Evolutionary conservation across 2,113 vertebrate species (phyloP), one percentile per base, ranked within the genome.

Genomic region (Pleuronectes platessa): DNA sequence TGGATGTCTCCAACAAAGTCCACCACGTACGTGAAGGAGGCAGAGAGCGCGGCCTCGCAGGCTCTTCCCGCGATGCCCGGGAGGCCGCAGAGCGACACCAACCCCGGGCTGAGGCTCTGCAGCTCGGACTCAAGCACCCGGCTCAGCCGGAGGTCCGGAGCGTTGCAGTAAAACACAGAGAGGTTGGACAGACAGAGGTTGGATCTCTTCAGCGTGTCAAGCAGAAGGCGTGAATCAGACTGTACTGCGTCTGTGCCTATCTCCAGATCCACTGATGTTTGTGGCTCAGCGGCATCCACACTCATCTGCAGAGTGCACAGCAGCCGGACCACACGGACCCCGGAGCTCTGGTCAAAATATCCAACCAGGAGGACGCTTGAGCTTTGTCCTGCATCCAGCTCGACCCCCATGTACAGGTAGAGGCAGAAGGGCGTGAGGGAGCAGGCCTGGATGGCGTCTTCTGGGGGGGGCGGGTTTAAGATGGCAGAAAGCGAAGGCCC

Each of bases 81-180:
- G 17, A 94, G 84, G 61, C 82, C 76, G 5, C 91, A 90, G 2
- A 95, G 76, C 0, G 90, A 90, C 5, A 94, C 6, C 3, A 90
- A 3, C 14, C 68, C 62, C 0, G 91, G 77, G 83, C 61, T 90
- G 24, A 85, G 73, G 0, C 11, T 3, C 80, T 31, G 79, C 2
- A 95, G 86, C 59, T 35, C 27, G 0, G 75, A 24, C 1, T 63
- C 73, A 9, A 93, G 40, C 45, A 1, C n/a, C 20, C 15, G 23
- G 26, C 65, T 65, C 15, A 45, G 27, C 7, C 4, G 4, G 0
- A 54, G 59, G 20, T 89, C 77, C 1, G 79, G 58, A 27, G 81
- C 71, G 23, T 89, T 42, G 15, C 85, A 90, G 73, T 94, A 91
- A 58, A 95, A 92, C 37, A 58, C 59, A 0, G 72, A 61, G 0